These are phyloP conservation scores for Medauroidea extradentata DNA, from an alignment of 1,140 invertebrate species.

Conservation along the genomic window DNA sequence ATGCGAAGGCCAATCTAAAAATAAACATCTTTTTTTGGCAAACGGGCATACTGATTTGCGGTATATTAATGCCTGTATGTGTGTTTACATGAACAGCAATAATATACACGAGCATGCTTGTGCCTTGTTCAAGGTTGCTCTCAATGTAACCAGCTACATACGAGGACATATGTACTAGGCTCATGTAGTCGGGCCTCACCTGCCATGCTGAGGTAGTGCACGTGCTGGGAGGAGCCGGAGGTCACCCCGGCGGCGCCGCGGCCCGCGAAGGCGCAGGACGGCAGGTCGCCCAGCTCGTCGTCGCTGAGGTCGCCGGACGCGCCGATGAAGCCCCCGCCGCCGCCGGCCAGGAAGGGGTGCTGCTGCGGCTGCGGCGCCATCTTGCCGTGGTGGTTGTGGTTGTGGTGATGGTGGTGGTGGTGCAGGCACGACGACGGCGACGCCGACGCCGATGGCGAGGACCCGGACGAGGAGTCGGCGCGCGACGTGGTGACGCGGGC, in stretches of 20 bases:
- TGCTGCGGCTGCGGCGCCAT: conserved; percentile 2
- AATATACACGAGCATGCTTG: too few relatives aligned
- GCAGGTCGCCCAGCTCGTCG: conserved; percentile 47
- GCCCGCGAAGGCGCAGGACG: conserved; percentile 62
- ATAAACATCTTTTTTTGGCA: too few relatives aligned
- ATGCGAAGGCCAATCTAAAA: too few relatives aligned
- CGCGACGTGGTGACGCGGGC: conserved; percentile 17
- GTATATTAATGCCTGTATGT: too few relatives aligned
- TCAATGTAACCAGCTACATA: too few relatives aligned
- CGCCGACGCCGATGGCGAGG: conserved; percentile 15
- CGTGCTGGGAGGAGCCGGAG: conserved; percentile 39
- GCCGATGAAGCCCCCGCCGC: background rate
- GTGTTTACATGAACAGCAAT: too few relatives aligned
- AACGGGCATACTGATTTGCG: too few relatives aligned
- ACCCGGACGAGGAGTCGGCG: conserved; percentile 22
- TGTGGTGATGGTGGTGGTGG: background rate
- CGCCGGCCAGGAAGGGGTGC: conserved; percentile 1
- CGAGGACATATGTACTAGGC: too few relatives aligned
- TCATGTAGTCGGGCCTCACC: too few relatives aligned
- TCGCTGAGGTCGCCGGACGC: conserved; percentile 11
- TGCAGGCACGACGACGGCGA: conserved; percentile 3
- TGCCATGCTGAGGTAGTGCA: conserved; percentile 26
- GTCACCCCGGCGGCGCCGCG: conserved; percentile 36
- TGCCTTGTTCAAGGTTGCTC: too few relatives aligned
- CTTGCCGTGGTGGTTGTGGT: background rate